Evolutionary conservation across 2,888 invertebrate genomes (phyloP), one percentile per base, ranked within the genome.

Genomic region (Caenorhabditis angaria): DNA sequence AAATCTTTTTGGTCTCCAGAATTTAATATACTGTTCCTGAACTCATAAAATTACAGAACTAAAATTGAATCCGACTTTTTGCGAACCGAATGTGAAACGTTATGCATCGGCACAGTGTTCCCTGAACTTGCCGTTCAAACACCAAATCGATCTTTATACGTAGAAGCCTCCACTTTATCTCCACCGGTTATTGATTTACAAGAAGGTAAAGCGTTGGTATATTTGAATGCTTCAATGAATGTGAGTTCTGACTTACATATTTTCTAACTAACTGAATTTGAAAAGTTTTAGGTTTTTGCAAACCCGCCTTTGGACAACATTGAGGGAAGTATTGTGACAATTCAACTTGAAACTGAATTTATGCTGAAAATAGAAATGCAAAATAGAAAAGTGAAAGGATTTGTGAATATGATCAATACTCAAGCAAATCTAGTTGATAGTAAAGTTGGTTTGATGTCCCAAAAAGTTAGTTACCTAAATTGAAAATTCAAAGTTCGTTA

Each of bases 91-190:
- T 85, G 85, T 56, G 84, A 85, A 53, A 77, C 82, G 12, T 68
- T 85, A n/a, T 85, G 85, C 57, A 75, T 85, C 50, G 84, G 85
- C 28, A 85, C 83, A 8, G 81, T 85, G 25, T 69, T 85, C 2
- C 84, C 85, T 8, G 82, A 84, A 41, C 62, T 85, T 18, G 76
- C 76, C 2, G 78, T 76, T 32, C 69, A 70, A 10, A 62, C 83
- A 22, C 83, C 83, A 10, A 81, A 81, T 61, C 53, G 80, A 25
- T 76, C 81, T 22, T 65, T 83, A 24, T 67, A 67, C 27, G 82
- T 83, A 1, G 76, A 82, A 64, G 83, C 85, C 1, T 60, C 77
- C 4, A 84, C 85, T 2, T 62, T 85, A 20, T 80, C 82, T 5
- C 82, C 85, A 12, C 85, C 85, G 25, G 73, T 83, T 20, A 82